Percentiles rank a stretch among this genome's conserved stretches.
Conservation (phyloP, 2,888 invertebrate genomes). For the Andrena hattorfiana region DNA sequence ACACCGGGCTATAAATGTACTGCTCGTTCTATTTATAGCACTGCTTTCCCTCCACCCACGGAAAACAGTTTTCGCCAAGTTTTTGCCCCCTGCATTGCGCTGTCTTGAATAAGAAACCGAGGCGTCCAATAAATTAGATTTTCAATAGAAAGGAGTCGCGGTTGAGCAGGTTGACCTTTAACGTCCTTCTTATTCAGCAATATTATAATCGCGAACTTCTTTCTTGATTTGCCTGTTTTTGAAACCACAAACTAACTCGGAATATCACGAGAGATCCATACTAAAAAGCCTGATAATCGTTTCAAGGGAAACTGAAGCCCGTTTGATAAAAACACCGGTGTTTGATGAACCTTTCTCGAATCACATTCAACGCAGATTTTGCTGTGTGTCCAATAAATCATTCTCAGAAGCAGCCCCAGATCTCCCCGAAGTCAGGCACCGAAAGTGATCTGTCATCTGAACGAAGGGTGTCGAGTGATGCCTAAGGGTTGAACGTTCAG, state of each 20-base stretch:
- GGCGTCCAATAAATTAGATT: slow-evolving; percentile 31
- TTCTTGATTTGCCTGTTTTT: neutral
- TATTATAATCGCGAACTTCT: slow-evolving; percentile 16
- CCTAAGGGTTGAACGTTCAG: neutral
- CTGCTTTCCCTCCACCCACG: slow-evolving; percentile 39
- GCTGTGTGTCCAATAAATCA: neutral
- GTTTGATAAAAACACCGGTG: neutral
- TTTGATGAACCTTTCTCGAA: neutral
- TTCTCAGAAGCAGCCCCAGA: neutral
- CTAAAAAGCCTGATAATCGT: slow-evolving; percentile 14
- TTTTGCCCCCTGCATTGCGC: neutral
- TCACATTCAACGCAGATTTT: neutral
- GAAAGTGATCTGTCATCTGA: neutral
- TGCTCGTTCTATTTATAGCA: slow-evolving; percentile 45
- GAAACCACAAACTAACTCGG: neutral
- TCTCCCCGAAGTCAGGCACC: neutral
- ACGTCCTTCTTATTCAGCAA: neutral
- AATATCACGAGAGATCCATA: neutral
- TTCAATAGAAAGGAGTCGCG: neutral
- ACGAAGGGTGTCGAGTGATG: neutral
- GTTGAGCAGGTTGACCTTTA: neutral
- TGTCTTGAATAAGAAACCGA: slow-evolving; percentile 4
- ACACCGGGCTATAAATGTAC: slow-evolving; percentile 34
- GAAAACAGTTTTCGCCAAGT: slow-evolving; percentile 37
- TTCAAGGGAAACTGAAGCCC: slow-evolving; percentile 2